Percentiles rank a stretch among this genome's conserved stretches.
Conservation (phyloP, 2,113 vertebrate genomes). For the Catharus bicknelli region DNA sequence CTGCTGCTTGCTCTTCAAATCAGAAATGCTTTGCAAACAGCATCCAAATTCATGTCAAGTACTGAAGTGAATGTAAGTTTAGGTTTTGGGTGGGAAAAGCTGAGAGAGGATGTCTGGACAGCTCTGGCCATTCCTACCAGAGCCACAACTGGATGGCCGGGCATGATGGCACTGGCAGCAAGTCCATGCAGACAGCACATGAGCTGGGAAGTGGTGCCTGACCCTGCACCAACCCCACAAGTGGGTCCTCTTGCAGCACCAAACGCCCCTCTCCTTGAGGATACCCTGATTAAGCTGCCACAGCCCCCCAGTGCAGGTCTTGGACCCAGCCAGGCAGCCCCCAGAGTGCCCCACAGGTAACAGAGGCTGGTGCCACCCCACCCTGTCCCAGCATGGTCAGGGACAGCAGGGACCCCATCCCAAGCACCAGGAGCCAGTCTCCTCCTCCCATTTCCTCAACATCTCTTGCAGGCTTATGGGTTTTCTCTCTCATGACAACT, state of each 20-base stretch:
- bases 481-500: neutral
- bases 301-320: neutral
- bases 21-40: neutral
- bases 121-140: accelerated
- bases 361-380: neutral
- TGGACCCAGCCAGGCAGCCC: neutral
- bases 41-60: neutral
- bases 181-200: accelerated
- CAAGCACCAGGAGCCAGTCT: neutral
- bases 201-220: accelerated
- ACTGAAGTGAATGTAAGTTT: neutral
- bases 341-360: neutral
- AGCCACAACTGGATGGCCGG: accelerated
- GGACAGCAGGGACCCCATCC: neutral
- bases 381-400: neutral
- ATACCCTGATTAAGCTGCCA: accelerated
- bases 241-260: neutral
- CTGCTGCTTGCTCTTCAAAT: neutral
- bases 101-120: neutral
- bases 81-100: neutral
- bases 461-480: neutral
- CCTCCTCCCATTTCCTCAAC: neutral
- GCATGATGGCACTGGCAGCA: accelerated
- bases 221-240: accelerated
- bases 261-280: accelerated